A percentile compares a stretch with the other conserved stretches of the same genome.
Evolutionary conservation across 1,140 invertebrate species (phyloP).

Genomic region (Listronotus bonariensis): DNA sequence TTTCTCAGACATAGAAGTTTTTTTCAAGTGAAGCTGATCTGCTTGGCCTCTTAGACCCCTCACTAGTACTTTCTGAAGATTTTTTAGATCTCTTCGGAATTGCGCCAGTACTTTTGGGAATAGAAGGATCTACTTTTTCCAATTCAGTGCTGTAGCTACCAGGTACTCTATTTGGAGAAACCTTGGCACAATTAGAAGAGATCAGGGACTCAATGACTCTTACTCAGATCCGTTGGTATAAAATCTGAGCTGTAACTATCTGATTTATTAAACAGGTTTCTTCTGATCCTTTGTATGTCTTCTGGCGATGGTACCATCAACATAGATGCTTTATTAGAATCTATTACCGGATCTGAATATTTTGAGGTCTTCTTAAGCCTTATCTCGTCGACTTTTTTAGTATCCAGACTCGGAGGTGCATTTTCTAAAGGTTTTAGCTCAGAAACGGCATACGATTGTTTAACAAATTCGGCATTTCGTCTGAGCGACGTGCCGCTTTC

Average conservation of each 20-base stretch:
- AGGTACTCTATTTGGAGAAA: slow-evolving; percentile 11
- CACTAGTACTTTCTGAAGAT: too few species aligned
- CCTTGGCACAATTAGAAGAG: slow-evolving; percentile 16
- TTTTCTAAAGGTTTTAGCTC: slow-evolving; percentile 14
- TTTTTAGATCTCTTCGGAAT: background rate
- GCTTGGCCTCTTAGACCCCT: background rate
- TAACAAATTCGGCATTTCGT: slow-evolving; percentile 26
- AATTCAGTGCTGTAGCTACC: background rate
- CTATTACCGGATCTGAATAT: background rate
- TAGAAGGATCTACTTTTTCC: too few species aligned
- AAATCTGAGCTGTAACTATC: slow-evolving; percentile 12
- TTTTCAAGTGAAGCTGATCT: too few species aligned
- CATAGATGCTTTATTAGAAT: background rate
- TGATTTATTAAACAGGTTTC: background rate
- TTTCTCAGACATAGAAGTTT: background rate
- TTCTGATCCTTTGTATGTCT: background rate
- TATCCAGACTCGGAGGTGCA: slow-evolving; percentile 1
- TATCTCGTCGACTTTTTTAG: slow-evolving; percentile 6
- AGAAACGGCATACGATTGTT: slow-evolving; percentile 2
- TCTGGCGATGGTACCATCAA: background rate
- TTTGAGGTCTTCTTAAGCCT: background rate
- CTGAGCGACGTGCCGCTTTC: slow-evolving; percentile 44
- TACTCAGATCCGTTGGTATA: slow-evolving; percentile 1
- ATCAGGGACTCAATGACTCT: slow-evolving; percentile 6
- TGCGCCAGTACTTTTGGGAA: too few species aligned